phyloP scores from a whole-genome alignment of 1,140 invertebrate genomes.

The Drosophila subpulchrella region DNA sequence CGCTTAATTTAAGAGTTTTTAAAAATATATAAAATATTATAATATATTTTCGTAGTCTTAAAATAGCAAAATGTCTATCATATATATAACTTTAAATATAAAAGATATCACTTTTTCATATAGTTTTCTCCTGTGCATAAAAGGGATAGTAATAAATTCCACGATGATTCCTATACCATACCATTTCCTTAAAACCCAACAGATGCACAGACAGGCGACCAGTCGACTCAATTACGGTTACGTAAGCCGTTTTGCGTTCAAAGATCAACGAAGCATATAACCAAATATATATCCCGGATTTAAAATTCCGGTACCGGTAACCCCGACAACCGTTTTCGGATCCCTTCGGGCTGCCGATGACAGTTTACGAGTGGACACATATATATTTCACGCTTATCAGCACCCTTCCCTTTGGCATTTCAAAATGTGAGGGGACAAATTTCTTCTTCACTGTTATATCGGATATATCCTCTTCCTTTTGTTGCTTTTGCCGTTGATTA shows the following conservation, averaged over 20 bases:
- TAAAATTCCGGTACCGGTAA: slow-evolving; percentile 32
- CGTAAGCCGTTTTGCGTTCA: slow-evolving; percentile 59
- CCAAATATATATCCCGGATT: slow-evolving; percentile 59
- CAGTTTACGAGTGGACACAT: slow-evolving; percentile 50
- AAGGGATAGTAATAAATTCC: slow-evolving; percentile 3
- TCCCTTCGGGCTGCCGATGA: slow-evolving; percentile 62
- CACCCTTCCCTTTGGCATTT: slow-evolving; percentile 7
- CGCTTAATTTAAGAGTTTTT: too few relatives aligned
- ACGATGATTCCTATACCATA: slow-evolving; percentile 1
- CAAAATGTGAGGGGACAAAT: slow-evolving; percentile 45
- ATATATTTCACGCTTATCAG: slow-evolving; percentile 73
- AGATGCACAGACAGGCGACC: slow-evolving; percentile 59
- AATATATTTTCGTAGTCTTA: too few relatives aligned
- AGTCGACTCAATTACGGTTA: slow-evolving; percentile 67
- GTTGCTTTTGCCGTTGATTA: slow-evolving; percentile 72
- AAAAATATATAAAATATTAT: too few relatives aligned
- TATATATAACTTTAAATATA: neutral
- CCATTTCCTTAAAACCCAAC: slow-evolving; percentile 59
- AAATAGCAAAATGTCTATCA: too few relatives aligned
- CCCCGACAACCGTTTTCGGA: slow-evolving; percentile 26
- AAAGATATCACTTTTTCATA: neutral
- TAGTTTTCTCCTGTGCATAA: neutral
- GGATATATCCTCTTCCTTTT: slow-evolving; percentile 38
- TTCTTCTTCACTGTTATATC: slow-evolving; percentile 24
- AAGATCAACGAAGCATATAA: slow-evolving; percentile 77